Evolutionary conservation across 92 coral and sea anemone species (phyloP), one percentile per base, ranked within the genome.

Genomic region (Umimayanthus chanpuru): DNA sequence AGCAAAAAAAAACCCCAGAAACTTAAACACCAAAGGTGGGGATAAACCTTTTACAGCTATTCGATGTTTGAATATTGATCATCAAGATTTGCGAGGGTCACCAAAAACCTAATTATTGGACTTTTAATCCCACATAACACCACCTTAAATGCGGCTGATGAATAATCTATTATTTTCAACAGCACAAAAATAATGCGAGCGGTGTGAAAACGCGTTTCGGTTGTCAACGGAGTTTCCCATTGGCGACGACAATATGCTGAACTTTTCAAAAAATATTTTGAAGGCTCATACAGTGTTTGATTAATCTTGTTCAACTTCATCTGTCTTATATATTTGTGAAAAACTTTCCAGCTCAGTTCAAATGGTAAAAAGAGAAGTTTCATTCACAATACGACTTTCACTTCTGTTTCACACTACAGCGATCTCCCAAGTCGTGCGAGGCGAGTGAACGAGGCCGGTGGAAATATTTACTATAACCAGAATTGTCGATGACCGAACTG

Each of bases 181-280:
- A 21, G 36, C 55, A 44, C 21, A 4, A 44, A 77, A 44, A 78
- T 2, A 47, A 41, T 32, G 26, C 56, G 58, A 77, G 25, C 26
- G 41, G 10, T 25, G 23, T 77, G 9, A 78, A n/a, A 78, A 47
- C 81, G 61, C 50, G 64, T 47, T 41, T 23, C 68, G n/a, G 26
- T 18, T 61, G 68, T 23, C 68, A 61, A 61, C 26, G 68, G n/a
- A 2, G 64, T 55, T 55, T 16, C 64, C 21, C 3, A 15, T 9
- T 15, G 23, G 66, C 5, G 23, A 32, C 40, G 7, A 73, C 78
- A 81, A 81, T n/a, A 23, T 81, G 74, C 75, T 81, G 76, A 81
- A 38, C 47, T 81, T 40, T 76, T 58, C 61, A 81, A 81, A 79
- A 28, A 64, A 81, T 18, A 47, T 78, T 29, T 26, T 14, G 30